phyloP scores from a whole-genome alignment of 2,888 invertebrate genomes.

The Lochmaea crataegi region DNA sequence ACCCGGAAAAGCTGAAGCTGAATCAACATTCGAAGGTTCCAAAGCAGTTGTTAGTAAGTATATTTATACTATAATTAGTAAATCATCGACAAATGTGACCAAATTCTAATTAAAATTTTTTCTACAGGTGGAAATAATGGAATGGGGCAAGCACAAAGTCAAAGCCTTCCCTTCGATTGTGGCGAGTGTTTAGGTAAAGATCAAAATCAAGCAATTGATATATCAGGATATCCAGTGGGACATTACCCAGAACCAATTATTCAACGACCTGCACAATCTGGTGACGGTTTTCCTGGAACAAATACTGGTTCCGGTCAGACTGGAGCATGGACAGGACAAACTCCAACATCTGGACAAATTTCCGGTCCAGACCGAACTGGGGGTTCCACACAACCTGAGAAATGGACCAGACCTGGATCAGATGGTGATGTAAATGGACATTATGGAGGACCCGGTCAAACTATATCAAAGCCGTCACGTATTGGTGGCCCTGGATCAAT shows the following conservation, averaged over 20 bases:
- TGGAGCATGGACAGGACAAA: conserved; percentile 22
- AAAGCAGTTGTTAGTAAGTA: conserved; percentile 79
- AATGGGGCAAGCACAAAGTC: conserved; percentile 91
- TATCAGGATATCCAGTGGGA: conserved; percentile 34
- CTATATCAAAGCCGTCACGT: conserved; percentile 28
- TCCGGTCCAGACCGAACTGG: neutral
- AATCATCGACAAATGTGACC: no score
- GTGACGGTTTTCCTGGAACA: conserved; percentile 7
- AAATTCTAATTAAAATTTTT: conserved; percentile 47
- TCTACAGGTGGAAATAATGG: conserved; percentile 79
- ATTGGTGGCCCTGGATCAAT: conserved; percentile 24
- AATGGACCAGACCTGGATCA: conserved; percentile 24
- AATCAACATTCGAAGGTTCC: conserved; percentile 78
- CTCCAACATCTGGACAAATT: neutral
- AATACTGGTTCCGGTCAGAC: conserved; percentile 22
- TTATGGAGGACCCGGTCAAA: conserved; percentile 16
- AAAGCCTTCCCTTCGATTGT: conserved; percentile 78
- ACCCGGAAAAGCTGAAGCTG: conserved; percentile 84
- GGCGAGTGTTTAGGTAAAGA: conserved; percentile 70
- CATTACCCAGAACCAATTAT: conserved; percentile 36
- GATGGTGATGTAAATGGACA: conserved; percentile 34
- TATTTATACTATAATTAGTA: neutral
- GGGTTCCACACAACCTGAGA: conserved; percentile 34
- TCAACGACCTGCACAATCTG: conserved; percentile 40
- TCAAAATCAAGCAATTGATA: conserved; percentile 53